A percentile compares a stretch with the other conserved stretches of the same genome.
These are phyloP conservation scores for Rhinoderma darwinii DNA, from an alignment of 2,113 vertebrate species.

Conservation along the genomic window DNA sequence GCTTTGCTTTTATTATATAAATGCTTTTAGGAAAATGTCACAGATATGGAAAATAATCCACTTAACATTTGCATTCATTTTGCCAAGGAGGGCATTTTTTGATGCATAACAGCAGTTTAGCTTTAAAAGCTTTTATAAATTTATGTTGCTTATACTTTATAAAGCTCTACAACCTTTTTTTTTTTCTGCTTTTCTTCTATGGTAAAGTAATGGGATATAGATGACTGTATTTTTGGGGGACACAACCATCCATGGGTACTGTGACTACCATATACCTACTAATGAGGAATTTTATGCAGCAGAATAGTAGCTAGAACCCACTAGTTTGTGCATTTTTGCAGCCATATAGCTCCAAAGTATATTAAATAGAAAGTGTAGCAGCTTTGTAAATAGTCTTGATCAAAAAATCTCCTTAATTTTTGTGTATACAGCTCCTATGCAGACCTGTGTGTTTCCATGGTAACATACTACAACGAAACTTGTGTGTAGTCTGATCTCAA, in stretches of 20 bases:
- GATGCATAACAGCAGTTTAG: slow-evolving; percentile 12
- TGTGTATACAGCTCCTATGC: no score
- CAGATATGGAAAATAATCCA: slow-evolving; percentile 53
- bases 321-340: not conserved
- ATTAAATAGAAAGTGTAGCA: no score
- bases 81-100: slow-evolving; percentile 11
- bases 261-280: not conserved
- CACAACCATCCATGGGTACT: not conserved
- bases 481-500: no score
- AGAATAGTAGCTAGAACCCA: not conserved
- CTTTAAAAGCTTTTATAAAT: slow-evolving; percentile 30
- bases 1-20: slow-evolving; percentile 49
- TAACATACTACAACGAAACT: no score
- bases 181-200: not conserved
- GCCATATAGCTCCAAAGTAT: no score
- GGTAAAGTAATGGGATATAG: not conserved
- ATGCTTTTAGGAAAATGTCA: slow-evolving; percentile 50
- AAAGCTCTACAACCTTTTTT: slow-evolving; percentile 5
- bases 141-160: slow-evolving; percentile 7
- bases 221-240: not conserved
- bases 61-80: slow-evolving; percentile 46
- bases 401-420: no score
- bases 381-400: no score
- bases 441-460: no score
- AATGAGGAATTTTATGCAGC: not conserved